phyloP scores from a whole-genome alignment of 2,888 invertebrate genomes.

The Mythimna ferrago region DNA sequence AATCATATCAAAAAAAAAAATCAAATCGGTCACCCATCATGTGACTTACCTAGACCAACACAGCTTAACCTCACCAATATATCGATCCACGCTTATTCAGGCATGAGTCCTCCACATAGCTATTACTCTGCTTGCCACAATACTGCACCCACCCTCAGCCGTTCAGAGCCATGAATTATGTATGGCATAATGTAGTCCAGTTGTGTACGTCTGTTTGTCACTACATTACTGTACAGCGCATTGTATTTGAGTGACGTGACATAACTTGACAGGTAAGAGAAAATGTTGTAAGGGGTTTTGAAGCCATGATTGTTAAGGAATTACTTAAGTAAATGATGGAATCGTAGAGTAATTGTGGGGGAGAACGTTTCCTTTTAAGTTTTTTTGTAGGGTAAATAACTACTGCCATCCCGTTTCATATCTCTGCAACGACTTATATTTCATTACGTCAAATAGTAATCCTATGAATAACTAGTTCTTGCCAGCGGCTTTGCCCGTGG shows the following conservation, averaged over 20 bases:
- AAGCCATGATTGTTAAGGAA: constrained; percentile 8
- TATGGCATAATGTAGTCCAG: constrained; percentile 68
- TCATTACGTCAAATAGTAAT: not conserved
- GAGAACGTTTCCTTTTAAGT: not conserved
- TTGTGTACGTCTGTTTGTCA: constrained; percentile 69
- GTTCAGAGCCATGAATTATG: constrained; percentile 73
- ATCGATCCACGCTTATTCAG: constrained; percentile 33
- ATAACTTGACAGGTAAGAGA: constrained; percentile 36
- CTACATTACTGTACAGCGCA: constrained; percentile 50
- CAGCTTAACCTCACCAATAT: constrained; percentile 13
- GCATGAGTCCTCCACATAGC: constrained; percentile 32
- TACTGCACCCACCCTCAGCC: constrained; percentile 37
- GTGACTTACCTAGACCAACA: not conserved
- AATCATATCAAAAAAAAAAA: not conserved
- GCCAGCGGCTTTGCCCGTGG: too few species aligned
- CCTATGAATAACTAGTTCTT: not conserved
- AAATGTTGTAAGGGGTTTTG: not conserved
- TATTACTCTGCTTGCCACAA: constrained; percentile 40
- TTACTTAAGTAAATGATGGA: constrained; percentile 1
- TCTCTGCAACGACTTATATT: not conserved
- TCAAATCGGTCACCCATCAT: constrained; percentile 19
- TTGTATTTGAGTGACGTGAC: constrained; percentile 52
- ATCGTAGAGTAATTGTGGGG: not conserved
- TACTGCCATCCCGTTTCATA: not conserved
- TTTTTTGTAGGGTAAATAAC: not conserved